Evolutionary conservation across 2,888 invertebrate species (phyloP).

Genomic region (Andrena chrysosceles): DNA sequence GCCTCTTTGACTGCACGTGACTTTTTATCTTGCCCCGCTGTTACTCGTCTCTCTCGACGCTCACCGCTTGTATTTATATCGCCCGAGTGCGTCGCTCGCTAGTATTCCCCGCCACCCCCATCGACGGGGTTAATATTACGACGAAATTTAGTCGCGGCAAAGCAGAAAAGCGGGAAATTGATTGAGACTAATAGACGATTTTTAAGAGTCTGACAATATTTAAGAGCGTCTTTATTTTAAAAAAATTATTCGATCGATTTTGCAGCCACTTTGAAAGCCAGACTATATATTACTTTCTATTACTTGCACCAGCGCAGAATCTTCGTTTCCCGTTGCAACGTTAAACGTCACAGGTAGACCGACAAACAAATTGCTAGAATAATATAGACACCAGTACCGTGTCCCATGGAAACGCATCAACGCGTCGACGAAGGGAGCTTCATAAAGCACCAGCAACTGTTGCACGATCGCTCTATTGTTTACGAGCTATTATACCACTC

Average conservation of each 20-base stretch:
- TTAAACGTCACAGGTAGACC: conserved; percentile 3
- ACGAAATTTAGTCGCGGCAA: conserved; percentile 10
- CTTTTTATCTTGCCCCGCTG: conserved; percentile 59
- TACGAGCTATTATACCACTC: conserved; percentile 52
- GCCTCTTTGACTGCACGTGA: conserved; percentile 48
- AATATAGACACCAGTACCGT: conserved; percentile 6
- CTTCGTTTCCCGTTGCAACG: no score
- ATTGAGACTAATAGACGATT: background rate
- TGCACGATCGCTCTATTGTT: conserved; percentile 59
- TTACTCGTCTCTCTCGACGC: background rate
- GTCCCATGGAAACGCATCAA: conserved; percentile 11
- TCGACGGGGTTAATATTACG: conserved; percentile 38
- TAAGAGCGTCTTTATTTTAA: no score
- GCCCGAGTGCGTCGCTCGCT: conserved; percentile 31
- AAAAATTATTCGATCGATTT: no score
- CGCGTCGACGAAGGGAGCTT: conserved; percentile 11
- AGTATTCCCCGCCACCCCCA: conserved; percentile 45
- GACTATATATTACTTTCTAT: no score
- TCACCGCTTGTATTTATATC: conserved; percentile 62
- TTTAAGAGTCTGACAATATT: no score
- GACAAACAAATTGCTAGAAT: conserved; percentile 35
- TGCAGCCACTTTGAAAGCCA: no score
- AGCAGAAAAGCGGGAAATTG: conserved; percentile 16
- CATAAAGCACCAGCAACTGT: conserved; percentile 12
- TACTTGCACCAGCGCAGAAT: no score